Conservation (phyloP, 2,113 vertebrate species). For the Laterallus jamaicensis region DNA sequence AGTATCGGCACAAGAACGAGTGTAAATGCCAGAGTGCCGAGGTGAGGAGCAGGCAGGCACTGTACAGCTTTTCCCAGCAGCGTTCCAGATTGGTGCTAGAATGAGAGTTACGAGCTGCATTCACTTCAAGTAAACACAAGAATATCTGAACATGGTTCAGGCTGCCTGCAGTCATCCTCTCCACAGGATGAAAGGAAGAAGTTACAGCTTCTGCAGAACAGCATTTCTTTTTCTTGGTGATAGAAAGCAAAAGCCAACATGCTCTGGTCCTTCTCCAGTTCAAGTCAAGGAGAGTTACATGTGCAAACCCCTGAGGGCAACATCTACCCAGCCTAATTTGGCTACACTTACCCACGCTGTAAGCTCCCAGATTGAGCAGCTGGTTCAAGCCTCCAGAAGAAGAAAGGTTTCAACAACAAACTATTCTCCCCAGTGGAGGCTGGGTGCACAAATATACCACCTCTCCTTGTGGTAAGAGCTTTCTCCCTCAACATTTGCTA, state of each 20-base stretch:
- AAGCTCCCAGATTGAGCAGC: neutral
- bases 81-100: slow-evolving; percentile 50
- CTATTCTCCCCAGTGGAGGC: neutral
- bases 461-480: neutral
- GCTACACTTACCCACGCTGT: neutral
- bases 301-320: neutral
- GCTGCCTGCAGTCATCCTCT: slow-evolving; percentile 25
- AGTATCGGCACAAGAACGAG: neutral
- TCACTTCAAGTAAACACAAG: slow-evolving; percentile 31
- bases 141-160: slow-evolving; percentile 21
- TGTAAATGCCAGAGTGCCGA: slow-evolving; percentile 26
- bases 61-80: slow-evolving; percentile 31
- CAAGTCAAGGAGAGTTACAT: neutral
- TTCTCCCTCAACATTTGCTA: neutral
- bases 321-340: neutral
- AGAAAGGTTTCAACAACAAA: neutral
- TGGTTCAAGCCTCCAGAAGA: neutral
- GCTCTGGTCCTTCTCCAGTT: neutral
- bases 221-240: neutral
- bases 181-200: neutral
- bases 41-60: slow-evolving; percentile 29
- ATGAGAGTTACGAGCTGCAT: slow-evolving; percentile 36
- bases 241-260: neutral
- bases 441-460: neutral
- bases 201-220: neutral